Evolutionary conservation across 2,888 invertebrate species (phyloP).

Genomic region (Troides aeacus): DNA sequence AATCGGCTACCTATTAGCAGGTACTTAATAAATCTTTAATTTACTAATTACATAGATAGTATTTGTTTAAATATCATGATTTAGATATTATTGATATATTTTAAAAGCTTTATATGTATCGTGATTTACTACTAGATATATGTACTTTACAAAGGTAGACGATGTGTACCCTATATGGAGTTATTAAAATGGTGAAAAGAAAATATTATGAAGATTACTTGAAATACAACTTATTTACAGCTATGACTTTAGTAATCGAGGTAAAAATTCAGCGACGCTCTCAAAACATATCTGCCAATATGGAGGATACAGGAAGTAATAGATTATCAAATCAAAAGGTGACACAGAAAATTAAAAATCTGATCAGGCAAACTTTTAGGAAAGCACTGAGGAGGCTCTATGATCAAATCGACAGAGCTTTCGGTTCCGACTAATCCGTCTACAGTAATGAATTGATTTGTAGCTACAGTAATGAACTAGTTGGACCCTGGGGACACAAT

Average conservation of each 20-base stretch:
- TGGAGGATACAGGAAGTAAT: constrained; percentile 23
- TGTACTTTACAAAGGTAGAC: too few species aligned
- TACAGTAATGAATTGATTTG: too few species aligned
- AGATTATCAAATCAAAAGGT: constrained; percentile 34
- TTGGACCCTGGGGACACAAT: too few species aligned
- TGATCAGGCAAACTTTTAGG: constrained; percentile 37
- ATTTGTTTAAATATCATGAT: too few species aligned
- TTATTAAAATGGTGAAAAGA: too few species aligned
- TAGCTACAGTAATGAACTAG: too few species aligned
- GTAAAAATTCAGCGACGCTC: constrained; percentile 55
- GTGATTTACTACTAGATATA: too few species aligned
- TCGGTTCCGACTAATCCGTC: constrained; percentile 44
- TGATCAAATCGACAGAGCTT: constrained; percentile 52
- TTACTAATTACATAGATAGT: too few species aligned
- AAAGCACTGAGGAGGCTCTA: constrained; percentile 39
- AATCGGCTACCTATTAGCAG: constrained; percentile 82
- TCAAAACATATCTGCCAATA: constrained; percentile 30
- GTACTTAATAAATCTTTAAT: constrained; percentile 46
- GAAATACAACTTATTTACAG: constrained; percentile 9
- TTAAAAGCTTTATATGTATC: too few species aligned
- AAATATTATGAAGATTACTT: too few species aligned
- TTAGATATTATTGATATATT: too few species aligned
- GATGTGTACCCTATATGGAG: too few species aligned
- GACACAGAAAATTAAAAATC: constrained; percentile 37
- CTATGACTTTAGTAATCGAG: constrained; percentile 48